Base-by-base conservation (phyloP, 1,140 invertebrate species). In the Bombus waltoni region DNA sequence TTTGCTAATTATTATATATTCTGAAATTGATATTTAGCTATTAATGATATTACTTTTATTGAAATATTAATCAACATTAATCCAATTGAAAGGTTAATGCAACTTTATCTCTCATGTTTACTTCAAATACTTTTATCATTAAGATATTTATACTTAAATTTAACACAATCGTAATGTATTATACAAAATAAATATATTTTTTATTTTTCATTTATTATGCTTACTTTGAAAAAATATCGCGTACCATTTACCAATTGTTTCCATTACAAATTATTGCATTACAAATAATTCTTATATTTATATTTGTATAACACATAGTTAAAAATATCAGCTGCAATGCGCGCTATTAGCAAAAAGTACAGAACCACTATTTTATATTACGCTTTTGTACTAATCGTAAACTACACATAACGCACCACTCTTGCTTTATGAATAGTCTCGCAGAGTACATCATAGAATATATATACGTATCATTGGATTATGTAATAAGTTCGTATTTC, bases 361-460 rank as follows among this genome's bases (percentile, higher is more conserved):
- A 53, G 18, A 53, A 53, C 5, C 18, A 79, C 15, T 11, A 57
- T 18, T 76, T 59, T 53, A 38, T 28, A 47, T 18, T 28, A 79
- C 6, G 77, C 65, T 80, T 80, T 53, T 11, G 22, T 80, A 70
- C 32, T 22, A 44, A 80, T 47, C 40, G 65, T n/a, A 53, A 53
- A 53, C 47, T 53, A 47, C 22, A 32, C 35, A 77, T 62, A 40
- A 77, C 28, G 25, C 42, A 53, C 77, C 8, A 18, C 38, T 59
- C 77, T 80, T 70, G 32, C 62, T 68, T 70, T n/a, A 44, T 8
- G 25, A 70, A 68, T 13, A 80, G 44, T 66, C 15, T 70, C 9
- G 44, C 65, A 28, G 32, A 40, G 15, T 70, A 53, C 10, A n/a
- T 22, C 62, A n/a, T 40, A 40, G 25, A 53, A 75, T 57, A n/a